Evolutionary conservation across 2,797 vertebrate genomes (phyloP).

Genomic region (Trachurus trachurus): DNA sequence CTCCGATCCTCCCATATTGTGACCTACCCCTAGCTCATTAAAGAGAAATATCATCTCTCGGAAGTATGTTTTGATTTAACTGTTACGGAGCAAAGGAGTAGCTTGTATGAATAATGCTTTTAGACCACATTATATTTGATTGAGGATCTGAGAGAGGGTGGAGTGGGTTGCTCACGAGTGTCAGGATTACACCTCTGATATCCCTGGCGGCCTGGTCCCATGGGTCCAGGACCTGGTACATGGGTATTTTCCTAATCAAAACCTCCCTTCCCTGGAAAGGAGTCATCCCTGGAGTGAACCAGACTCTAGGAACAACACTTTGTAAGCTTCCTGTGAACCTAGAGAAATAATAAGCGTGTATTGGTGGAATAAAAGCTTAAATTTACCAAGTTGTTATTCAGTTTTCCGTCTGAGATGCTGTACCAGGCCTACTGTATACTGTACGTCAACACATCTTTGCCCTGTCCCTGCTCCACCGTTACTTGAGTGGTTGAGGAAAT

Average conservation of each 20-base stretch:
- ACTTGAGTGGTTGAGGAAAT: constrained; percentile 40
- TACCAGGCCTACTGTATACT: constrained; percentile 8
- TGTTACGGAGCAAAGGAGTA: constrained; percentile 27
- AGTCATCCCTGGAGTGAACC: constrained; percentile 45
- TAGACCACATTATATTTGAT: constrained; percentile 31
- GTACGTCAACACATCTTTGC: constrained; percentile 34
- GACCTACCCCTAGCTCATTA: constrained; percentile 75
- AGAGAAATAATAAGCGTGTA: constrained; percentile 26
- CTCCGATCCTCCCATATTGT: constrained; percentile 69
- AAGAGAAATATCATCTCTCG: constrained; percentile 59
- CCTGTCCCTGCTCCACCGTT: constrained; percentile 1
- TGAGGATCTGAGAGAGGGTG: constrained; percentile 15
- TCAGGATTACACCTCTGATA: constrained; percentile 67
- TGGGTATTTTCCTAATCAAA: constrained; percentile 48
- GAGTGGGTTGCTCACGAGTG: constrained; percentile 48
- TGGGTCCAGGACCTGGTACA: constrained; percentile 46
- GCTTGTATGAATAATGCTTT: constrained; percentile 36
- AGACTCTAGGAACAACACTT: constrained; percentile 41
- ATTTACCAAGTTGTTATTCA: not conserved
- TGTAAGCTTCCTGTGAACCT: constrained; percentile 31
- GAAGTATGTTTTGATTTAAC: constrained; percentile 56
- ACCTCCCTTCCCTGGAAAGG: constrained; percentile 25
- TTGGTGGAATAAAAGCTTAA: not conserved
- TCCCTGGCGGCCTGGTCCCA: constrained; percentile 47
- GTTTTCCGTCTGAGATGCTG: not conserved